These are phyloP conservation scores for Xerus rutilus DNA, from an alignment of 2,797 vertebrate genomes.

Conservation along the genomic window DNA sequence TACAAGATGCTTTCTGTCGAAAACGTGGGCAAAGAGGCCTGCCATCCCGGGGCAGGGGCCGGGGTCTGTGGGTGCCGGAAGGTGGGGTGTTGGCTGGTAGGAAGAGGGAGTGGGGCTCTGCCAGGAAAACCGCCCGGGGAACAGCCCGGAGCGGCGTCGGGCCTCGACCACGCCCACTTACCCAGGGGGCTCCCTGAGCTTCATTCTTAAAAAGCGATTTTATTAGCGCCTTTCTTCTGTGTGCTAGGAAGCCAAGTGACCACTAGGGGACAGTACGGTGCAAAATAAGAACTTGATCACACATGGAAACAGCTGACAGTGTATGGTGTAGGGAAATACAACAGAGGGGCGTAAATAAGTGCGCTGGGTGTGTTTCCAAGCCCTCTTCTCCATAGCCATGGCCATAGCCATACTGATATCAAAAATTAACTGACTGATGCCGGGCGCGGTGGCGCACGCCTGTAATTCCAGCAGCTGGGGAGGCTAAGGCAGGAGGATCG, in stretches of 20 bases:
- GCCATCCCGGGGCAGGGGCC: fast-evolving
- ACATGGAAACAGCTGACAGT: fast-evolving
- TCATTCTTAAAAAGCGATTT: neutral
- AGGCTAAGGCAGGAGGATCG: too few species aligned
- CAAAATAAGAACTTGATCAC: neutral
- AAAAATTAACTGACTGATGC: neutral
- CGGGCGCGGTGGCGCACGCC: too few species aligned
- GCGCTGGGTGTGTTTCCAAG: neutral
- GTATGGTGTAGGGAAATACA: neutral
- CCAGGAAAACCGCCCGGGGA: neutral
- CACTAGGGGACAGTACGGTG: conserved; percentile 21
- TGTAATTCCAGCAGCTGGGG: too few species aligned
- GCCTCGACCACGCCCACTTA: neutral
- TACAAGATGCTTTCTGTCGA: neutral
- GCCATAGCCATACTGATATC: too few species aligned
- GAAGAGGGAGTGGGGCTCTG: neutral
- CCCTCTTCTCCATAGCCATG: neutral
- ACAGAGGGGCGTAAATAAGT: neutral
- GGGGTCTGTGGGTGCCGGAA: neutral
- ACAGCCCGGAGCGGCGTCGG: neutral
- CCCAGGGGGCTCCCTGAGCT: fast-evolving
- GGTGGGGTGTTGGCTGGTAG: neutral
- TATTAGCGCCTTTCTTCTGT: neutral
- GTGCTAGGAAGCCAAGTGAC: neutral
- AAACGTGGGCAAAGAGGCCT: neutral